phyloP scores from a whole-genome alignment of 2,113 vertebrate genomes.

The Otolemur garnettii region DNA sequence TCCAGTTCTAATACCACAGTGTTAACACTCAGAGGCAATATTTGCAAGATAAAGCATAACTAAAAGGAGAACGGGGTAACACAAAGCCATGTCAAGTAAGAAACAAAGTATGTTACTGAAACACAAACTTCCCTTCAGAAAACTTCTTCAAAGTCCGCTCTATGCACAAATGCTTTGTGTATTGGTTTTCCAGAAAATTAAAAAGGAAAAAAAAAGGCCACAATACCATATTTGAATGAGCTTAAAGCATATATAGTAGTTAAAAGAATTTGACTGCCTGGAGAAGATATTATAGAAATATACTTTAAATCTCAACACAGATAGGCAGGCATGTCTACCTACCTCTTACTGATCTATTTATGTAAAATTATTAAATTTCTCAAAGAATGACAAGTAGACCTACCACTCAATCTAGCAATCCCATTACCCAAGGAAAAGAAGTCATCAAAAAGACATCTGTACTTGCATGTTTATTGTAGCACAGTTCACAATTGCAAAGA shows the following conservation, averaged over 20 bases:
- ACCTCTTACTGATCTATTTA: constrained; percentile 4
- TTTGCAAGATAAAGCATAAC: not conserved
- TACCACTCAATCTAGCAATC: too few relatives aligned
- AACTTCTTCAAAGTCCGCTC: not conserved
- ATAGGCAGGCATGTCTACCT: not conserved
- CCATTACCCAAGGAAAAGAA: too few relatives aligned
- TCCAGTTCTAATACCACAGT: not conserved
- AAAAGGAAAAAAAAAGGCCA: not conserved
- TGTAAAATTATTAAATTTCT: not conserved
- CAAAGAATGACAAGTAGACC: not conserved
- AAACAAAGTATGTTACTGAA: not conserved
- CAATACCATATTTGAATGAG: not conserved
- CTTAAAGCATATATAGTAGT: not conserved
- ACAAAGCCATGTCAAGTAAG: not conserved
- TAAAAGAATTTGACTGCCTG: not conserved
- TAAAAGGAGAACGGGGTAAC: not conserved
- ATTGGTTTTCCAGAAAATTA: not conserved
- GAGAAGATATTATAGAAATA: constrained; percentile 27
- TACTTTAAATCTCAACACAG: not conserved
- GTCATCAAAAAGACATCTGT: too few relatives aligned
- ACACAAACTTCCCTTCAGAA: not conserved
- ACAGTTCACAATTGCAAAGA: too few relatives aligned
- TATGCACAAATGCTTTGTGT: not conserved
- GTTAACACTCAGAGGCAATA: not conserved
- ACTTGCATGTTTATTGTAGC: too few relatives aligned